Evolutionary conservation across 2,888 invertebrate genomes (phyloP).

Genomic region (Girardia tigrina): DNA sequence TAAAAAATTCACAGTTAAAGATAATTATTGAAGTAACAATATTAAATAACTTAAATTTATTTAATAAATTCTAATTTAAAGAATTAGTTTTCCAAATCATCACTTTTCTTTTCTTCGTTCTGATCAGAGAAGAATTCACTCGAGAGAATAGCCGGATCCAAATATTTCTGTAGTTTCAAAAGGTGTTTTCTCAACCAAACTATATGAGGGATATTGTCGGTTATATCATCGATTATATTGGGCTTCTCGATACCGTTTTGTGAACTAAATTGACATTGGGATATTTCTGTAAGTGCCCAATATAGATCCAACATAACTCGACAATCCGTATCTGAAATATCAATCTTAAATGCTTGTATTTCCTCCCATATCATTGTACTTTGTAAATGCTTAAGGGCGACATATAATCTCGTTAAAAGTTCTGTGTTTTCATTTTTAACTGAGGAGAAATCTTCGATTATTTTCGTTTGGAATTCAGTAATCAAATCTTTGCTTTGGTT

Average conservation of each 20-base stretch:
- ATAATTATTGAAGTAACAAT: too few species aligned
- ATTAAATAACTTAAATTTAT: too few species aligned
- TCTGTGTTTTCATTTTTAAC: constrained; percentile 5
- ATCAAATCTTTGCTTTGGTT: background rate
- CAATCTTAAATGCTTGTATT: background rate
- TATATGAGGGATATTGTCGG: background rate
- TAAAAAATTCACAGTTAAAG: too few species aligned
- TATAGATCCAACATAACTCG: background rate
- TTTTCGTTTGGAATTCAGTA: background rate
- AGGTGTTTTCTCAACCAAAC: constrained; percentile 9
- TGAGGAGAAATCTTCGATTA: background rate
- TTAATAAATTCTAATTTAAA: too few species aligned
- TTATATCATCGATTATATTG: background rate
- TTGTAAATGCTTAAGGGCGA: background rate
- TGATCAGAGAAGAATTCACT: background rate
- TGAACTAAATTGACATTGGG: background rate
- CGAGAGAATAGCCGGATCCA: background rate
- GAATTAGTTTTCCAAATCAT: too few species aligned
- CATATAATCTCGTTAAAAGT: background rate
- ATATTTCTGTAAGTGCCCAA: background rate
- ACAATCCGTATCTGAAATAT: background rate
- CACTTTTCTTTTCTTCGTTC: too few species aligned
- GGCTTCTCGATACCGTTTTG: background rate
- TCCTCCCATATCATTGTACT: background rate
- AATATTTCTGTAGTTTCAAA: constrained; percentile 4